A percentile compares a stretch with the other conserved stretches of the same genome.
Conservation (phyloP, 2,113 vertebrate genomes). For the Scophthalmus maximus region DNA sequence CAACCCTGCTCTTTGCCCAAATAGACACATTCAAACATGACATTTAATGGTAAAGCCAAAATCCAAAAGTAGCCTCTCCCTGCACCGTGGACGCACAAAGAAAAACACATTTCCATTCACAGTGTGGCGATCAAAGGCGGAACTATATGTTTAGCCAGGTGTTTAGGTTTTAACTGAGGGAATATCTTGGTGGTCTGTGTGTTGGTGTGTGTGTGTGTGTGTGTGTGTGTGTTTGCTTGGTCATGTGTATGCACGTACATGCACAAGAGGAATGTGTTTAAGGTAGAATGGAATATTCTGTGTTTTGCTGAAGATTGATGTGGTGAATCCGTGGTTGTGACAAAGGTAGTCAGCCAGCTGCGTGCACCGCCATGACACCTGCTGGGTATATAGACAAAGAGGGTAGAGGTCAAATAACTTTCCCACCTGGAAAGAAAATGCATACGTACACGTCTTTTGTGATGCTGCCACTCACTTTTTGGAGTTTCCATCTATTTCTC, state of each 20-base stretch:
- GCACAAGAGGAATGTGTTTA: conserved; percentile 45
- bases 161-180: conserved; percentile 35
- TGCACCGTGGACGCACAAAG: conserved; percentile 4
- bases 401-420: conserved; percentile 60
- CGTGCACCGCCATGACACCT: conserved; percentile 46
- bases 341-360: conserved; percentile 49
- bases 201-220: conserved; percentile 26
- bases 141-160: conserved; percentile 68
- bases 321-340: conserved; percentile 55
- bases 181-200: conserved; percentile 46
- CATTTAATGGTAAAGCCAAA: conserved; percentile 5
- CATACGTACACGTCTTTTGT: not conserved
- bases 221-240: conserved; percentile 38
- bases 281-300: conserved; percentile 34
- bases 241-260: conserved; percentile 45
- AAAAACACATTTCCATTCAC: conserved; percentile 34
- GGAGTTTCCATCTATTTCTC: not conserved
- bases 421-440: conserved; percentile 47
- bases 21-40: conserved; percentile 11
- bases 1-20: not conserved
- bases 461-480: not conserved
- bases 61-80: conserved; percentile 3
- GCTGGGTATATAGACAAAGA: conserved; percentile 48
- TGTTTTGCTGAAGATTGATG: conserved; percentile 48
- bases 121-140: conserved; percentile 45